Conservation (phyloP, 2,888 invertebrate species). For the Philopedon plagiatum region DNA sequence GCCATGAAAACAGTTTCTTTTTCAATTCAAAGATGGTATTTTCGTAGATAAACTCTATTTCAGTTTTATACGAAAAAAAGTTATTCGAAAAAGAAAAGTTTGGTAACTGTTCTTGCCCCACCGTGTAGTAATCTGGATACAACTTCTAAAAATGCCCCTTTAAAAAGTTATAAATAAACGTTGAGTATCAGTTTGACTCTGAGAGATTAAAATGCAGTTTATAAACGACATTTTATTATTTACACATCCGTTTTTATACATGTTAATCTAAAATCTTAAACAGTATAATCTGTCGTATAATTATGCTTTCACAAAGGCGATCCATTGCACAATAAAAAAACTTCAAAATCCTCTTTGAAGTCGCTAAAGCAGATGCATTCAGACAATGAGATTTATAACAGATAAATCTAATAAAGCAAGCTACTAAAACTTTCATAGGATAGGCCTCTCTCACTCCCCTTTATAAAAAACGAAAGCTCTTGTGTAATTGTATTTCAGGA, state of each 20-base stretch:
- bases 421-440: conserved; percentile 61
- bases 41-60: no score
- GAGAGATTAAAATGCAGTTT: not conserved
- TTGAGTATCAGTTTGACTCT: not conserved
- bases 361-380: conserved; percentile 54
- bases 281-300: conserved; percentile 46
- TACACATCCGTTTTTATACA: conserved; percentile 10
- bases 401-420: conserved; percentile 61
- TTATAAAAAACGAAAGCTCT: conserved; percentile 39
- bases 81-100: no score
- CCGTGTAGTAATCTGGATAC: no score
- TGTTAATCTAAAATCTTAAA: conserved; percentile 49
- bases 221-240: conserved; percentile 13
- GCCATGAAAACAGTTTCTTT: no score
- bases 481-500: conserved; percentile 48
- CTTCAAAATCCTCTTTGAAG: conserved; percentile 52
- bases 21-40: no score
- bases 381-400: conserved; percentile 61
- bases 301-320: conserved; percentile 38
- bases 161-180: no score
- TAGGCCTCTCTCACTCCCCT: conserved; percentile 57
- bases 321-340: conserved; percentile 39
- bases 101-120: no score
- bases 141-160: no score
- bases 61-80: no score